Evolutionary conservation across 2,797 vertebrate genomes (phyloP).

Genomic region (Lemur catta): DNA sequence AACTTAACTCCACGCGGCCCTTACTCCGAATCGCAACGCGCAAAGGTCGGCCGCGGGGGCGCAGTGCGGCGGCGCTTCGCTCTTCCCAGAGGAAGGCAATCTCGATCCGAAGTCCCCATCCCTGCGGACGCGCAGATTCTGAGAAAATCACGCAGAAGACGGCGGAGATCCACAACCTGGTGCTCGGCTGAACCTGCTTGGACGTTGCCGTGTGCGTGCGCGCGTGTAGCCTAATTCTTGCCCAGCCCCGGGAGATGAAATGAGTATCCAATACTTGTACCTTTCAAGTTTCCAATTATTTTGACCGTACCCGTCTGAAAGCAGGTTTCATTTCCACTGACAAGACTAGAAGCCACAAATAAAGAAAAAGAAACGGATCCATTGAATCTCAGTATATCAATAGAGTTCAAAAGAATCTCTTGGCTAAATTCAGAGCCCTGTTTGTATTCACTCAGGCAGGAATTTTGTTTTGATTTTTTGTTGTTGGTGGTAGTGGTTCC

Average conservation of each 20-base stretch:
- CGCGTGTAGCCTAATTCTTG: not conserved
- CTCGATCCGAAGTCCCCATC: not conserved
- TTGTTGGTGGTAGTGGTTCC: not conserved
- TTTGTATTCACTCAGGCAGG: slow-evolving; percentile 26
- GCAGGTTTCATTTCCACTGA: slow-evolving; percentile 14
- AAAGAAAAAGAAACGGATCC: slow-evolving; percentile 46
- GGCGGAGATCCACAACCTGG: not conserved
- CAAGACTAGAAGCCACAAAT: not conserved
- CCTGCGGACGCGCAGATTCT: not conserved
- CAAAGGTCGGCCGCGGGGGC: not conserved
- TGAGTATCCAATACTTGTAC: slow-evolving; percentile 45
- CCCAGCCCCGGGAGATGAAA: not conserved
- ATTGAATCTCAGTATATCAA: slow-evolving; percentile 42
- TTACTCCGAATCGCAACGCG: not conserved
- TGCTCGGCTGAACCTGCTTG: not conserved
- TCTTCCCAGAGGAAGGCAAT: not conserved
- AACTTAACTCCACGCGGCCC: not conserved
- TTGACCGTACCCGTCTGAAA: slow-evolving; percentile 10
- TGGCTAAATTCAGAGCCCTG: slow-evolving; percentile 34
- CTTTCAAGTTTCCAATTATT: slow-evolving; percentile 50
- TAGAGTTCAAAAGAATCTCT: slow-evolving; percentile 51
- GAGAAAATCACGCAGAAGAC: slow-evolving; percentile 9
- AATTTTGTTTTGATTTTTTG: not conserved
- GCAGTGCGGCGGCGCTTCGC: not conserved
- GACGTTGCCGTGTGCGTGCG: not conserved